Conservation (phyloP, 2,888 invertebrate species). For the Phyllotreta cruciferae region DNA sequence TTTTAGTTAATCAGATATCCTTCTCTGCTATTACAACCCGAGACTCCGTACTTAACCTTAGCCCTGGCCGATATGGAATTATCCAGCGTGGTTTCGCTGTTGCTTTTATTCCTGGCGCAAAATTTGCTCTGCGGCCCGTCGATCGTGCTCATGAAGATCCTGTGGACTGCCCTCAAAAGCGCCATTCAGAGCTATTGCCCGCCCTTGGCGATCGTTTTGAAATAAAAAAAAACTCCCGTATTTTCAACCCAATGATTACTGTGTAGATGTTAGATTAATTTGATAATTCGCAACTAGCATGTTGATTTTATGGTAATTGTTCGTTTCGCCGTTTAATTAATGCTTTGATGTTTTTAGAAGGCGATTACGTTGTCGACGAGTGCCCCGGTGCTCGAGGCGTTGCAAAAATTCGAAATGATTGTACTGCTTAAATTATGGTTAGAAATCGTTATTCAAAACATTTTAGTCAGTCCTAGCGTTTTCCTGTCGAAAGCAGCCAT, state of each 20-base stretch:
- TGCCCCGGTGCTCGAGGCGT: not conserved
- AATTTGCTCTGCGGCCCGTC: slow-evolving; percentile 2
- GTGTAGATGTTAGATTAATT: too few relatives aligned
- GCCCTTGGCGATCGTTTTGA: not conserved
- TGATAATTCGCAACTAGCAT: not conserved
- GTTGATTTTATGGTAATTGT: not conserved
- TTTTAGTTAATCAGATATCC: too few relatives aligned
- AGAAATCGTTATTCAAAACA: slow-evolving; percentile 1
- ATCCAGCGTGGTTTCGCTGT: not conserved
- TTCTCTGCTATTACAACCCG: too few relatives aligned
- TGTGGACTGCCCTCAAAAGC: not conserved
- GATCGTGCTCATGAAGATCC: not conserved
- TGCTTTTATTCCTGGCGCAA: not conserved
- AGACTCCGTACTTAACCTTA: slow-evolving; percentile 1
- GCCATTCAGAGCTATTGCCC: not conserved
- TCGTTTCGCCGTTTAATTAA: not conserved
- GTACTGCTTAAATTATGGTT: not conserved
- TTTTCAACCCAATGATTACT: too few relatives aligned
- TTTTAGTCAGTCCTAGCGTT: slow-evolving; percentile 13
- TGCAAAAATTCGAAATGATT: slow-evolving; percentile 3
- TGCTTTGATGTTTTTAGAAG: slow-evolving; percentile 8
- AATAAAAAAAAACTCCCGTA: not conserved
- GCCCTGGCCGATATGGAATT: not conserved
- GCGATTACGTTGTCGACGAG: slow-evolving; percentile 6
- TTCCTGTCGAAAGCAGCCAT: not conserved